phyloP scores from a whole-genome alignment of 2,797 vertebrate species.

The Choloepus didactylus region DNA sequence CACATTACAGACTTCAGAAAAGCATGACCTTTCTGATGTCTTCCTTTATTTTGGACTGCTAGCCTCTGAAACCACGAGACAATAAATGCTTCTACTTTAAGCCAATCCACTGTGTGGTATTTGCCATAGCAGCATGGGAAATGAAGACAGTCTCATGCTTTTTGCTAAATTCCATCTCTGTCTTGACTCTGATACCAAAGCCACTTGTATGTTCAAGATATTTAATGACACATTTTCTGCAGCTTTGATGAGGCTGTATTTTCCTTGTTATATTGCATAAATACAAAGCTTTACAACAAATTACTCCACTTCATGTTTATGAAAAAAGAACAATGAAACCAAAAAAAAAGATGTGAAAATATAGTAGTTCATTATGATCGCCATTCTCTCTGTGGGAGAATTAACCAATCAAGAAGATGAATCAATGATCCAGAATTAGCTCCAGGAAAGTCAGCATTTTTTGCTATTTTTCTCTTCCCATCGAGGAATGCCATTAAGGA shows the following conservation, averaged over 20 bases:
- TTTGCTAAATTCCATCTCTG: neutral
- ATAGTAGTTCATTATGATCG: neutral
- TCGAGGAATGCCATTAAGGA: neutral
- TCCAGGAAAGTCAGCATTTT: neutral
- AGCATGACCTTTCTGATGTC: no score
- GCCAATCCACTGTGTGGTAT: no score
- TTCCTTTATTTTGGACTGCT: no score
- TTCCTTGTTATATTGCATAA: neutral
- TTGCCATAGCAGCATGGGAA: no score
- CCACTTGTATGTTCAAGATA: constrained; percentile 37
- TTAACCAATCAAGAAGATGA: neutral
- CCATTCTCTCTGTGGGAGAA: neutral
- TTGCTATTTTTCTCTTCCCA: constrained; percentile 21
- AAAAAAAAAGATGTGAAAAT: constrained; percentile 14
- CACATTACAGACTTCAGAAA: no score
- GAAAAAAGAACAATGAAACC: neutral
- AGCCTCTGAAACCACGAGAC: no score
- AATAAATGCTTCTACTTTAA: no score
- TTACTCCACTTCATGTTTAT: neutral
- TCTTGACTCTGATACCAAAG: neutral
- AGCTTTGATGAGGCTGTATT: neutral
- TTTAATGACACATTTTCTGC: neutral
- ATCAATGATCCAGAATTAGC: constrained; percentile 16
- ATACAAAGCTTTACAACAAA: constrained; percentile 41
- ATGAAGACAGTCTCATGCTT: neutral